Evolutionary conservation across 2,888 invertebrate genomes (phyloP), one percentile per base, ranked within the genome.

Genomic region (Perdita meconis): DNA sequence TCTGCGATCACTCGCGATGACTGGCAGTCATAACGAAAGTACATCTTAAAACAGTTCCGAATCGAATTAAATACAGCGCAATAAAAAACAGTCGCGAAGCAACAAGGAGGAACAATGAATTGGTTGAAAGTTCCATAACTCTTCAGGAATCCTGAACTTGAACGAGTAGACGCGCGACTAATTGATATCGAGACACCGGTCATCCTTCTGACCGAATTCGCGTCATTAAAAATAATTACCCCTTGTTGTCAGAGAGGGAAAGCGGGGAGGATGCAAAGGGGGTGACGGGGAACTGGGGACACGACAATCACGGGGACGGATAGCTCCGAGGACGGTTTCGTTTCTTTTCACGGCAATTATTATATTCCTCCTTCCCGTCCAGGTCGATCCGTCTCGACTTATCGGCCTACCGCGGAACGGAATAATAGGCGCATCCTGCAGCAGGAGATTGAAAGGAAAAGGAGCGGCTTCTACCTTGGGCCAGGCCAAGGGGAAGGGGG

Each of bases 401-500:
- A 84, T 84, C 84, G 71, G 84, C 68, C 83, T 86, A 83, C 80
- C 81, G 68, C 82, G 86, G 86, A 82, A 84, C 82, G 78, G 83
- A 86, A 87, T 89, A 88, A 89, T 89, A 86, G 88, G 85, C 80
- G 87, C 88, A 89, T 89, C 88, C 88, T 88, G 86, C 60, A 69
- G 81, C 81, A 80, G 80, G 81, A 81, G 81, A 82, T 82, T 81
- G 82, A 80, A 84, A 84, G 82, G 84, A 85, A 83, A 74, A 83
- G 81, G 85, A 83, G 86, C 63, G 66, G 57, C 70, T 76, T 67
- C 72, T 67, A 78, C 85, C 85, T 83, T 86, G 68, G 71, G 77
- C 78, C 72, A 75, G 70, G 50, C 74, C 76, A 42, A 51, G 36
- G 65, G 65, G 63, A 79, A 86, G 83, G 83, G 85, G 81, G 86